Conservation (phyloP, 2,113 vertebrate genomes). For the Ptychochromis oligacanthus region DNA sequence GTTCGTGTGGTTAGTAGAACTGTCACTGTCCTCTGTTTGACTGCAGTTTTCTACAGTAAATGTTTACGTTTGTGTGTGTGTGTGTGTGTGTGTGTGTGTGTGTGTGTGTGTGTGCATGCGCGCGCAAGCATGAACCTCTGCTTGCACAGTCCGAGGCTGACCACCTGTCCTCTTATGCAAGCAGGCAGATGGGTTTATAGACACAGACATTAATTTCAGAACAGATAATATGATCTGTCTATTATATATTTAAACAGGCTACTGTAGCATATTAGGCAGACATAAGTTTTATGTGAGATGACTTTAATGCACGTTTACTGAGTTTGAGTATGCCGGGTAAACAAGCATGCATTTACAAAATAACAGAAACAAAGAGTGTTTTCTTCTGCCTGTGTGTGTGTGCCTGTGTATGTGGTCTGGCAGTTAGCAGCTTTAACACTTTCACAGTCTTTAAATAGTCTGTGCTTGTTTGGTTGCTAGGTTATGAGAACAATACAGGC, state of each 20-base stretch:
- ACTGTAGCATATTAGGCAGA: background rate
- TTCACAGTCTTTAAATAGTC: slow-evolving; percentile 65
- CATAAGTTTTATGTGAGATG: background rate
- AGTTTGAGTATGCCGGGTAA: background rate
- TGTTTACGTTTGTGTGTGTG: slow-evolving; percentile 12
- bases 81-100: slow-evolving; percentile 7
- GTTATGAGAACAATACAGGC: slow-evolving; percentile 40
- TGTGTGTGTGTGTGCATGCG: background rate
- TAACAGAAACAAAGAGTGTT: slow-evolving; percentile 19
- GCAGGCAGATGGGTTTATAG: slow-evolving; percentile 69
- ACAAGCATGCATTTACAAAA: slow-evolving; percentile 2
- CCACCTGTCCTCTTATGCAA: slow-evolving; percentile 77
- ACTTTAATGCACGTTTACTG: background rate
- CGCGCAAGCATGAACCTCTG: slow-evolving; percentile 24
- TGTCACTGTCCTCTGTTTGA: background rate
- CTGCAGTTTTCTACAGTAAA: background rate
- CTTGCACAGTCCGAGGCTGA: slow-evolving; percentile 42
- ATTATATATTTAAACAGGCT: background rate
- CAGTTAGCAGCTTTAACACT: slow-evolving; percentile 40
- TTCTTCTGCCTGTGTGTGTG: background rate
- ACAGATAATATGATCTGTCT: slow-evolving; percentile 43
- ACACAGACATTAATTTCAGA: slow-evolving; percentile 47
- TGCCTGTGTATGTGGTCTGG: background rate
- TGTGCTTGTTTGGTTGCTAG: slow-evolving; percentile 56
- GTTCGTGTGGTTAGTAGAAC: background rate